Percentiles rank a stretch among this genome's conserved stretches.
Evolutionary conservation across 2,113 vertebrate species (phyloP).

Genomic region (Siphamia tubifer): DNA sequence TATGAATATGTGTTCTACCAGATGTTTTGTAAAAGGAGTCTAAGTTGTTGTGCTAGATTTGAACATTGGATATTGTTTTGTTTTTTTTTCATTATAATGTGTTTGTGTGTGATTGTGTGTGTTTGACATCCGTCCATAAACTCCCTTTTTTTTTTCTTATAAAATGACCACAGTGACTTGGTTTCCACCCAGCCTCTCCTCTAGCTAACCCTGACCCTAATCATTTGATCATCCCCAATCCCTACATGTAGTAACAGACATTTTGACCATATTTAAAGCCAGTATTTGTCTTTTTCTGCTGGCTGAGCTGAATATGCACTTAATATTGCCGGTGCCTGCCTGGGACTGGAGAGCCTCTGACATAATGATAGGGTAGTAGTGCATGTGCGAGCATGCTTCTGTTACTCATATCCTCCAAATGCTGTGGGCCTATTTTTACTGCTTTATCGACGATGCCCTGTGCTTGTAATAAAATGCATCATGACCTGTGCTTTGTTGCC

Average conservation of each 20-base stretch:
- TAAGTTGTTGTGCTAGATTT: conserved; percentile 51
- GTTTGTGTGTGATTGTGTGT: conserved; percentile 13
- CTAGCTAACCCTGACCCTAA: conserved; percentile 23
- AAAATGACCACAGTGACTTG: conserved; percentile 28
- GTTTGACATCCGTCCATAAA: conserved; percentile 34
- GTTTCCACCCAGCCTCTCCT: conserved; percentile 4
- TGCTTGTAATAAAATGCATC: conserved; percentile 50
- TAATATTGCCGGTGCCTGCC: conserved; percentile 52
- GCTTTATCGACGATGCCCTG: conserved; percentile 47
- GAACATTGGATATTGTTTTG: conserved; percentile 48
- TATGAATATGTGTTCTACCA: conserved; percentile 53
- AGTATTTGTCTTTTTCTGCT: conserved; percentile 34
- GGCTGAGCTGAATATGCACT: conserved; percentile 58
- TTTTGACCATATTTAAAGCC: conserved; percentile 12
- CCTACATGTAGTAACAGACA: conserved; percentile 15
- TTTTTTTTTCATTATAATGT: conserved; percentile 37
- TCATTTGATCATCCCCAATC: conserved; percentile 3
- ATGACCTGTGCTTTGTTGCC: conserved; percentile 32
- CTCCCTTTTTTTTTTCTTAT: not conserved
- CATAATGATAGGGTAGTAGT: conserved; percentile 28
- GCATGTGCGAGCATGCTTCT: conserved; percentile 60
- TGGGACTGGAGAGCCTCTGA: conserved; percentile 53
- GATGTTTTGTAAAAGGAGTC: conserved; percentile 69
- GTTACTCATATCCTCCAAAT: conserved; percentile 46
- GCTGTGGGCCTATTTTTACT: conserved; percentile 53